Evolutionary conservation across 2,888 invertebrate species (phyloP).

Genomic region (Isotomurus palustris): DNA sequence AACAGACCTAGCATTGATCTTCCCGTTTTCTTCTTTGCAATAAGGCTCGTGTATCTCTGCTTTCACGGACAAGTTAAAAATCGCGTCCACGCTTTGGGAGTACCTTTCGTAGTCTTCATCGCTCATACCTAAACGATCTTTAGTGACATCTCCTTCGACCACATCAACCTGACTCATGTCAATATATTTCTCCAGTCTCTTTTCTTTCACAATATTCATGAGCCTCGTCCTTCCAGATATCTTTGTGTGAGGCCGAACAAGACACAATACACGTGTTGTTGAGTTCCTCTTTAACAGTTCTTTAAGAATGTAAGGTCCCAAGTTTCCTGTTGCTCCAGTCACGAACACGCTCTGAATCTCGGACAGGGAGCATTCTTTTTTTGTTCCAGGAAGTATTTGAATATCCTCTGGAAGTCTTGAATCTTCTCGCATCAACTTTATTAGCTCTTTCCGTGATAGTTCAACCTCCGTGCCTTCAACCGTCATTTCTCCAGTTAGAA

Average conservation of each 20-base stretch:
- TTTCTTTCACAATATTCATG: neutral
- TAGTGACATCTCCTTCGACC: neutral
- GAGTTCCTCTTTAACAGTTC: constrained; percentile 1
- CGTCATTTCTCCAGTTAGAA: neutral
- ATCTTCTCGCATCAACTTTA: constrained; percentile 11
- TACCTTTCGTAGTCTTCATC: constrained; percentile 13
- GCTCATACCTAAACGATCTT: constrained; percentile 10
- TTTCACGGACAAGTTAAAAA: constrained; percentile 30
- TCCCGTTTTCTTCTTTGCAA: constrained; percentile 8
- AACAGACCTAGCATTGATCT: constrained; percentile 13
- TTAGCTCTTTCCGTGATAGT: constrained; percentile 2
- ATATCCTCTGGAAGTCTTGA: constrained; percentile 17
- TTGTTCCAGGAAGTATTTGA: neutral
- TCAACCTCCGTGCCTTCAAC: no score
- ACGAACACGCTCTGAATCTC: constrained; percentile 4
- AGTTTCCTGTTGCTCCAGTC: constrained; percentile 16
- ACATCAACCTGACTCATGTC: neutral
- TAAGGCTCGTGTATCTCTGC: constrained; percentile 29
- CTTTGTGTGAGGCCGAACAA: constrained; percentile 6
- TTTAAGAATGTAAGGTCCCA: constrained; percentile 17
- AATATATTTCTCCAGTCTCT: neutral
- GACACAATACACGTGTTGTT: constrained; percentile 8
- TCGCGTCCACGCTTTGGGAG: constrained; percentile 15
- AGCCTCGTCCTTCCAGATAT: neutral
- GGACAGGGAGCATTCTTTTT: neutral